Base-by-base conservation (phyloP, 2,113 vertebrate species). In the Talpa occidentalis region DNA sequence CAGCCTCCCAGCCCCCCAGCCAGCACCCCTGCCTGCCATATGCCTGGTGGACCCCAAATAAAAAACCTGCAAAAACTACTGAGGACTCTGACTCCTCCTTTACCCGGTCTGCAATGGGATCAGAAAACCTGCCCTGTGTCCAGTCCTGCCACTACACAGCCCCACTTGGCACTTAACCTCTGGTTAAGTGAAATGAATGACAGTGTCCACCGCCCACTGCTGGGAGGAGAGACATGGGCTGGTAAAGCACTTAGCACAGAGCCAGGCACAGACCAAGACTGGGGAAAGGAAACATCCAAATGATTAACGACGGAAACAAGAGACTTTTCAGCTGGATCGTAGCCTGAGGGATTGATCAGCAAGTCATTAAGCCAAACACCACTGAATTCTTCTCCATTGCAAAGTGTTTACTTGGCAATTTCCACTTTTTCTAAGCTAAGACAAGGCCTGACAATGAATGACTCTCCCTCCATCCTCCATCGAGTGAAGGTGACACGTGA, bases 291-390 rank as follows among this genome's bases (percentile, higher is more conserved):
- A 94, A 80, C 93, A 42, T 60, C 80, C 72, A 60, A 94, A 89
- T 79, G 85, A 94, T 79, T 91, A 96, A 86, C 69, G 30, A 67
- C 11, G 82, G 47, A 10, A 6, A 30, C 74, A 62, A 76, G 73
- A 93, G 89, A 47, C 30, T 44, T 74, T 37, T 69, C 54, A 66
- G 49, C 37, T 84, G 78, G 72, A 90, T 77, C 73, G 90, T 94
- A 84, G 69, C 73, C 77, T 77, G 32, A 21, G 77, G 67, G 70
- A 90, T 64, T 85, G 81, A 91, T 94, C 69, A 88, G 54, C 73
- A 60, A 89, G 90, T 91, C 85, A 69, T 86, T 80, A 84, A 91
- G 91, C 72, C 37, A 94, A 94, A 93, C 80, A 93, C 94, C 96
- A 88, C 37, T 49, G 96, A 94, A 78, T 60, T 56, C 42, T 26